A percentile compares a stretch with the other conserved stretches of the same genome.
Evolutionary conservation across 1,140 invertebrate genomes (phyloP).

Genomic region (Nephila pilipes): DNA sequence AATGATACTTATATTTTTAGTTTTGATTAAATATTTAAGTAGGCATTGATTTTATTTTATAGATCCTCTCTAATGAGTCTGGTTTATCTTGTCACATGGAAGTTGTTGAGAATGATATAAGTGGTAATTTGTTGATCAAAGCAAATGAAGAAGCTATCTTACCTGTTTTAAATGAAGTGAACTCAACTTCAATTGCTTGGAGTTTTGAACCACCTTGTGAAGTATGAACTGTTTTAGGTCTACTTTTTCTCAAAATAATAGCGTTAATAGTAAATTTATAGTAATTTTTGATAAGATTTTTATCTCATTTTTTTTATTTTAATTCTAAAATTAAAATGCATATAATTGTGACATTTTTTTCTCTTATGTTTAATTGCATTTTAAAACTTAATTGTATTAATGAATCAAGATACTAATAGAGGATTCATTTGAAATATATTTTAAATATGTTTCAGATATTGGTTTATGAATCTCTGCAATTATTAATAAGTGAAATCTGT

Average conservation of each 20-base stretch:
- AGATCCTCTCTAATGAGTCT: neutral
- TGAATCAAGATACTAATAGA: too few species aligned
- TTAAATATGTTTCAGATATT: neutral
- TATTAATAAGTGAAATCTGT: too few species aligned
- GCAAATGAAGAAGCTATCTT: conserved; percentile 26
- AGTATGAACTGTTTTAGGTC: neutral
- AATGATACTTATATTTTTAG: neutral
- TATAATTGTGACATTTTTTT: too few species aligned
- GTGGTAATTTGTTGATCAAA: conserved; percentile 22
- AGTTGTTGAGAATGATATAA: conserved; percentile 12
- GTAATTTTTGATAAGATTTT: too few species aligned
- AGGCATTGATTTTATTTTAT: neutral
- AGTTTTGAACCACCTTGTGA: neutral
- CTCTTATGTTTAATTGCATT: too few species aligned
- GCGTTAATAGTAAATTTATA: neutral
- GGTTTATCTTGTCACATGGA: neutral
- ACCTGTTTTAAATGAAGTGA: conserved; percentile 3
- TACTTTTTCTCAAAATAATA: neutral
- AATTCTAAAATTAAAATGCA: neutral
- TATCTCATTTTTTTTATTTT: neutral
- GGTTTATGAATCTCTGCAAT: neutral
- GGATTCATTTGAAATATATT: neutral
- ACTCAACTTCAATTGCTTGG: conserved; percentile 34
- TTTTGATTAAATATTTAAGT: neutral
- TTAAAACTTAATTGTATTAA: too few species aligned